phyloP scores from a whole-genome alignment of 2,888 invertebrate species.

The Rhaphigaster nebulosa region DNA sequence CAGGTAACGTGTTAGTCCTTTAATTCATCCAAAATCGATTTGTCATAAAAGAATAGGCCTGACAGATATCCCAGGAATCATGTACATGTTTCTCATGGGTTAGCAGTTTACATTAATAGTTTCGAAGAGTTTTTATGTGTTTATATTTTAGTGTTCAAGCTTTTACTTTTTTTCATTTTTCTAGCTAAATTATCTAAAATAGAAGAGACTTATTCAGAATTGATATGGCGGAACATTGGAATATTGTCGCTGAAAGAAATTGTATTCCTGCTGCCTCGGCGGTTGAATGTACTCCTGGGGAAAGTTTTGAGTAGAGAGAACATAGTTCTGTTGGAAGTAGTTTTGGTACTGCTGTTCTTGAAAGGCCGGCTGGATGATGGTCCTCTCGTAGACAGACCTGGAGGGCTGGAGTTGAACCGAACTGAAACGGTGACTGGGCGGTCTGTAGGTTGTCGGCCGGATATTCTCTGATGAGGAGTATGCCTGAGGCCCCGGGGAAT shows the following conservation, averaged over 20 bases:
- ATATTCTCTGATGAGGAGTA: conserved; percentile 66
- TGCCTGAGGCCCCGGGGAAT: conserved; percentile 59
- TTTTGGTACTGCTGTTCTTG: conserved; percentile 51
- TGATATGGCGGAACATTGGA: background rate
- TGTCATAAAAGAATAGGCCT: background rate
- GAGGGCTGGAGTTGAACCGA: conserved; percentile 65
- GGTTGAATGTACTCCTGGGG: conserved; percentile 51
- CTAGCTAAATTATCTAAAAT: background rate
- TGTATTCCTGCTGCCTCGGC: conserved; percentile 29
- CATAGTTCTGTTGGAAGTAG: conserved; percentile 43
- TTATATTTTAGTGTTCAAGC: background rate
- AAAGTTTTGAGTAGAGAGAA: conserved; percentile 3
- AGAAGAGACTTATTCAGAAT: background rate
- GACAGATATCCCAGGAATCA: background rate
- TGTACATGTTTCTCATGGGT: background rate
- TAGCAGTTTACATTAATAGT: background rate
- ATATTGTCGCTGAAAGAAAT: background rate
- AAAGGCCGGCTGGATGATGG: conserved; percentile 17
- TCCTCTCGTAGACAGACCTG: conserved; percentile 59
- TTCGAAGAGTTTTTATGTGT: background rate
- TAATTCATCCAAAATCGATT: background rate
- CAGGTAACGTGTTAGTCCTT: background rate
- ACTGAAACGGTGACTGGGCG: conserved; percentile 65
- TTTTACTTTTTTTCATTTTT: background rate
- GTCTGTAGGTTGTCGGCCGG: conserved; percentile 70